Evolutionary conservation across 1,140 invertebrate species (phyloP).

Genomic region (Papilio aristodemus): DNA sequence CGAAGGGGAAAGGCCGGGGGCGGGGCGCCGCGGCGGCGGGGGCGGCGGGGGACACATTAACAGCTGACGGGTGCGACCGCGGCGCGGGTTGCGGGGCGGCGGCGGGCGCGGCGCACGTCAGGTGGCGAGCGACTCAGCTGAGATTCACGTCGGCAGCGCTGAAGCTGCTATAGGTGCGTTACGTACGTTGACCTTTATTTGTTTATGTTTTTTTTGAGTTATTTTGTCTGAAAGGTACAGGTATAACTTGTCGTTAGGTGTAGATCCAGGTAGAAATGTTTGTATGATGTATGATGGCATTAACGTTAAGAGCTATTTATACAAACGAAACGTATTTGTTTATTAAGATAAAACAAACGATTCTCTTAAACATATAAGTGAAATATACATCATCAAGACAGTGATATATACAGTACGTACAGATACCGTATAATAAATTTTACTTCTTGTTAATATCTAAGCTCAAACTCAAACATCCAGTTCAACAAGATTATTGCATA

Average conservation of each 20-base stretch:
- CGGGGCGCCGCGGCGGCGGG: conserved; percentile 52
- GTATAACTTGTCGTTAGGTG: conserved; percentile 26
- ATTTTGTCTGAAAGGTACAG: conserved; percentile 25
- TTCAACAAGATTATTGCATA: not conserved
- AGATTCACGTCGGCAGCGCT: conserved; percentile 72
- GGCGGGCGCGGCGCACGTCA: conserved; percentile 58
- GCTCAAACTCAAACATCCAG: not conserved
- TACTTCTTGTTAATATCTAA: not conserved
- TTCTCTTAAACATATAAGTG: no score
- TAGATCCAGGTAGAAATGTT: conserved; percentile 27
- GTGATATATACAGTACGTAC: not conserved
- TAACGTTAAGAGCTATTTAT: not conserved
- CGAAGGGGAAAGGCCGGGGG: conserved; percentile 75
- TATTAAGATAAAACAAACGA: no score
- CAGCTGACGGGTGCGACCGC: conserved; percentile 73
- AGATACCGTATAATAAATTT: not conserved
- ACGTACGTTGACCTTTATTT: conserved; percentile 65
- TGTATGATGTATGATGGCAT: not conserved
- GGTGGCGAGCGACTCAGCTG: conserved; percentile 71
- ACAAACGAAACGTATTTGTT: not conserved
- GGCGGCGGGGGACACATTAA: conserved; percentile 65
- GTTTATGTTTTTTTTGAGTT: conserved; percentile 66
- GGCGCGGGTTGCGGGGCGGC: conserved; percentile 34
- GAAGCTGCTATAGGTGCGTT: conserved; percentile 28
- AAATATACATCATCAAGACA: no score